A percentile compares a stretch with the other conserved stretches of the same genome.
Conservation (phyloP, 2,888 invertebrate genomes). For the Agrotis puta region DNA sequence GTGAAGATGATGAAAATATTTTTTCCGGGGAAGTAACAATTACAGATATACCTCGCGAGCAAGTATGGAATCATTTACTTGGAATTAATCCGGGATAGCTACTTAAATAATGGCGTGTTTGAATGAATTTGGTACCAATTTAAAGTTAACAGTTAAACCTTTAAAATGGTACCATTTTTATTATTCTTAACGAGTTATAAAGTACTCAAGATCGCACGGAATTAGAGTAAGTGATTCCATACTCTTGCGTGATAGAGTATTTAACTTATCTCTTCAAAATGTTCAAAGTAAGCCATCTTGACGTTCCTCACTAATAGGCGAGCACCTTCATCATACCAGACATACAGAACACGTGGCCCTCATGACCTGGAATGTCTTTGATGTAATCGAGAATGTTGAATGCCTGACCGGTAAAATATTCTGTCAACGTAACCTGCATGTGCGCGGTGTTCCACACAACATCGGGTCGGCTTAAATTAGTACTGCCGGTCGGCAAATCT, state of each 20-base stretch:
- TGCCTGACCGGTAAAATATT: conserved; percentile 29
- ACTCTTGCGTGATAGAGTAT: too few species aligned
- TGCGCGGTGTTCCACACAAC: not conserved
- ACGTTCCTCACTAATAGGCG: not conserved
- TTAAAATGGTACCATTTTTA: too few species aligned
- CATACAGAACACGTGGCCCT: not conserved
- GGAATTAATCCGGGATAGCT: too few species aligned
- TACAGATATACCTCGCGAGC: not conserved
- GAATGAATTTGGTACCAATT: too few species aligned
- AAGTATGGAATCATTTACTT: too few species aligned
- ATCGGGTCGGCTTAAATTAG: not conserved
- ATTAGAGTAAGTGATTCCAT: too few species aligned
- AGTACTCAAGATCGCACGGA: too few species aligned
- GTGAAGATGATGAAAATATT: too few species aligned
- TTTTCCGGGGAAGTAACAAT: not conserved
- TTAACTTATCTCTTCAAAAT: not conserved
- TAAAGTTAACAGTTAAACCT: too few species aligned
- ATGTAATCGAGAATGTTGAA: not conserved
- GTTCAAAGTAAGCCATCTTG: not conserved
- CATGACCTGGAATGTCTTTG: not conserved
- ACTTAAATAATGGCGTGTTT: too few species aligned
- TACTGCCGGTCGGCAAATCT: not conserved
- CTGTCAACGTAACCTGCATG: conserved; percentile 18
- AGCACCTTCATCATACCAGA: not conserved
- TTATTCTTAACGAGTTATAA: too few species aligned